Evolutionary conservation across 1,140 invertebrate genomes (phyloP), one percentile per base, ranked within the genome.

Genomic region (Battus philenor): DNA sequence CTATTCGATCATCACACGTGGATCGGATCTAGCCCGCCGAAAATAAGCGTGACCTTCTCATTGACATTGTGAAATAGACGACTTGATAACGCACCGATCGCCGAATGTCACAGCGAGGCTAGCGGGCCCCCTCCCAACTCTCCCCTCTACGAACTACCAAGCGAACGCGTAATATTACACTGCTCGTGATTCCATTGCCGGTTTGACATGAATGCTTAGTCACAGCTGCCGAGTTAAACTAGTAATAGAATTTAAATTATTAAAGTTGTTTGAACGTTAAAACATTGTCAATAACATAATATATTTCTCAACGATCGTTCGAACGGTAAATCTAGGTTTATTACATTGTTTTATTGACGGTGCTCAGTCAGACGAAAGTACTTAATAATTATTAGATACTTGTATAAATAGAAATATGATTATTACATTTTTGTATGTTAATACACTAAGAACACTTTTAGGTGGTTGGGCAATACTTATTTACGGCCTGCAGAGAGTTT

Each of bases 41-140:
- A 80, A 78, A 80, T 78, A 78, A 63, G 62, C 57, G 67, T 76
- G 81, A 79, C 81, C 81, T 85, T 85, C 78, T 82, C 78, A 82
- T 82, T 85, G 81, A 85, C 81, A 85, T 85, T 85, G 81, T 85
- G 78, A 85, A 85, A 85, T 84, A 84, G 76, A 77, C 62, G 76
- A 77, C 60, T 67, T 85, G 81, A 82, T 85, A 85, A 82, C 77
- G 61, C 66, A 58, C 66, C 70, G 78, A 79, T 72, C 71, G 63
- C 67, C 75, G 77, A 82, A 81, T 79, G 79, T 81, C 77, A 81
- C 54, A 60, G 44, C 81, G 73, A 82, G 78, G 75, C 73, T 80
- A 78, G 64, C 64, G 68, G 65, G 65, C 65, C 72, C 77, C 71
- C 68, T 69, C 66, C 56, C 59, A 31, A 27, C 41, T 34, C 48